Percentiles rank a stretch among this genome's conserved stretches.
phyloP scores from a whole-genome alignment of 2,113 vertebrate species.

The Dicentrarchus labrax region DNA sequence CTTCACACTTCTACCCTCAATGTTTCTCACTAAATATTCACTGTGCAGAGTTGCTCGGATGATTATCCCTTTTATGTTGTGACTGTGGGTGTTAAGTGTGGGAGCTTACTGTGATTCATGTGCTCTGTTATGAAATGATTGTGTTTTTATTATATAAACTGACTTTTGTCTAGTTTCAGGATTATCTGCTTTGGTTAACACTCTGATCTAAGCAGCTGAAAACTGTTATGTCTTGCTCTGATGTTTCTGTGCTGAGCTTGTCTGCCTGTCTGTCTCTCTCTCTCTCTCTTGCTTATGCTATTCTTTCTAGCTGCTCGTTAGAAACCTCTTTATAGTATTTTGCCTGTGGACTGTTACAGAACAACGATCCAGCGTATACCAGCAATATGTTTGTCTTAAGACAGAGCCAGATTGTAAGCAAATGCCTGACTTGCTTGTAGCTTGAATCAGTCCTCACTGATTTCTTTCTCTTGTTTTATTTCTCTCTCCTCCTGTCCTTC shows the following conservation, averaged over 20 bases:
- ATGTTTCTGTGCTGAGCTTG: slow-evolving; percentile 27
- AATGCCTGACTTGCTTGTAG: slow-evolving; percentile 86
- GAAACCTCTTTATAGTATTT: slow-evolving; percentile 22
- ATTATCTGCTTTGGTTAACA: neutral
- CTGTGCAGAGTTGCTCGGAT: neutral
- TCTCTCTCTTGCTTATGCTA: slow-evolving; percentile 1
- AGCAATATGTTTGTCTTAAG: slow-evolving; percentile 15
- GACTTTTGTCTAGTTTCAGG: neutral
- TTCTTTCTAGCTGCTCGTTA: slow-evolving; percentile 11
- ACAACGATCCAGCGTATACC: slow-evolving; percentile 1
- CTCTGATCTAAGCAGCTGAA: slow-evolving; percentile 2
- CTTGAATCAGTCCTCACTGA: slow-evolving; percentile 91
- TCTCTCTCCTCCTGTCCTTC: slow-evolving; percentile 83
- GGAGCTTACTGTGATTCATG: slow-evolving; percentile 33
- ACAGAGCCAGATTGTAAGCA: slow-evolving; percentile 44
- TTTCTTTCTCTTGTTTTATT: slow-evolving; percentile 85
- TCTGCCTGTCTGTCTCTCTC: slow-evolving; percentile 29
- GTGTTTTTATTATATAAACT: slow-evolving; percentile 25
- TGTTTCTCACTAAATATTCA: slow-evolving; percentile 2
- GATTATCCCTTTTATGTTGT: slow-evolving; percentile 6
- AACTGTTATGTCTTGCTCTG: neutral
- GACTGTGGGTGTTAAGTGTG: slow-evolving; percentile 35
- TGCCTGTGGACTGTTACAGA: slow-evolving; percentile 34
- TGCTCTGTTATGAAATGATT: slow-evolving; percentile 27
- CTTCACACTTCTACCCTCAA: slow-evolving; percentile 5